Evolutionary conservation across 2,797 vertebrate species (phyloP).

Genomic region (Muscicapa striata): DNA sequence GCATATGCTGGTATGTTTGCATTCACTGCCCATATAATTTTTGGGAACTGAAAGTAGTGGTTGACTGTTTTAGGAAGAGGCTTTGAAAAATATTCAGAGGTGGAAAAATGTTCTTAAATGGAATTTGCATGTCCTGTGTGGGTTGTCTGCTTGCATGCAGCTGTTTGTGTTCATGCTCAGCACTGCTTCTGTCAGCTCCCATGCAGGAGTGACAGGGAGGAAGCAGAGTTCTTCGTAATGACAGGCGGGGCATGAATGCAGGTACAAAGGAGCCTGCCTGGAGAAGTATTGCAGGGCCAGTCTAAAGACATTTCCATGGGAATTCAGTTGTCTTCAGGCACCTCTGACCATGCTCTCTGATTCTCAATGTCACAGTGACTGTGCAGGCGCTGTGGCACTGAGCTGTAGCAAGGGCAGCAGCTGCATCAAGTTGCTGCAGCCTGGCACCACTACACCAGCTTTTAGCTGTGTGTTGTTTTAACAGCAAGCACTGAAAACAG

Average conservation of each 20-base stretch:
- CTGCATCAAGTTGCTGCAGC: not conserved
- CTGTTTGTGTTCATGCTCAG: not conserved
- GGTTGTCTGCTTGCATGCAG: not conserved
- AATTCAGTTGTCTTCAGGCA: not conserved
- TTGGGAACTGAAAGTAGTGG: not conserved
- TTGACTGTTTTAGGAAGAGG: not conserved
- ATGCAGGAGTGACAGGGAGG: not conserved
- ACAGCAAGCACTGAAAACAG: not conserved
- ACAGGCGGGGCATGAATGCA: not conserved
- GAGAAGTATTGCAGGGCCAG: not conserved
- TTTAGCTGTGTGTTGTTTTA: not conserved
- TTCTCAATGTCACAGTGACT: not conserved
- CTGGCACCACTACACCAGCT: not conserved
- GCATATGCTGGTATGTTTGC: not conserved
- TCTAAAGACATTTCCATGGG: not conserved
- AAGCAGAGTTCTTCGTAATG: not conserved
- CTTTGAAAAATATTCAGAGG: not conserved
- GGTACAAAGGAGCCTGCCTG: not conserved
- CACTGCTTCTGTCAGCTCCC: not conserved
- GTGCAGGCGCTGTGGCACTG: not conserved
- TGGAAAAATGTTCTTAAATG: not conserved
- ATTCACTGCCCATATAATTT: not conserved
- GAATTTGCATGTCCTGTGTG: not conserved
- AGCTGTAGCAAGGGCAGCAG: not conserved
- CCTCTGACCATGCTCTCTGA: accelerated